Evolutionary conservation across 2,113 vertebrate species (phyloP), one percentile per base, ranked within the genome.

Genomic region (Neodon shergylaensis): DNA sequence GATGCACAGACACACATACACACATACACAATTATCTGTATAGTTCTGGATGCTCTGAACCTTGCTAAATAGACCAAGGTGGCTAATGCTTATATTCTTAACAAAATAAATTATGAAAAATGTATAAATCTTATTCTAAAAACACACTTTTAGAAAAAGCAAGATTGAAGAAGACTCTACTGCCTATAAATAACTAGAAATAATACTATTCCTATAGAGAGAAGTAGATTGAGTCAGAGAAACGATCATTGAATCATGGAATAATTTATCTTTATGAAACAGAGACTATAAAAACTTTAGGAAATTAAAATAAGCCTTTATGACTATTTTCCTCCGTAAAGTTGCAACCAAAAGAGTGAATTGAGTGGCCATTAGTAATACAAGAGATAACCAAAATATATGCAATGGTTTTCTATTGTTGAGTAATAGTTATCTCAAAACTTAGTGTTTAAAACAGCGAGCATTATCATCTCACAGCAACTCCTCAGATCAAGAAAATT

Each of bases 181-280:
- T 77, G 66, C 47, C 44, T 78, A 58, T 77, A 88, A 92, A 72
- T 94, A 95, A 78, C 17, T 17, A 85, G 44, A 77, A 86, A n/a
- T 78, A 22, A 36, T 49, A 73, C 3, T 73, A 49, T 16, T 91
- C 74, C 39, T 8, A 73, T 5, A 92, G 31, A 36, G 52, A 3
- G n/a, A 77, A 22, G n/a, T 90, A 39, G 7, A 58, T 52, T 73
- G 8, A 90, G 11, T 73, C 93, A 93, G 1, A 76, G 28, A 74
- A 33, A 68, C 7, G 5, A 47, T 91, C 88, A 92, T 44, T 5
- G 49, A 88, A 49, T 33, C 42, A 73, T 82, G 24, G 9, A 19
- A 63, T 79, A 61, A 47, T 10, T 44, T 63, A 74, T 33, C 11
- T 58, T 82, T 68, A 49, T 39, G 63, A 90, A 91, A 22, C 26